Conservation (phyloP, 2,797 vertebrate genomes). For the Manis javanica region DNA sequence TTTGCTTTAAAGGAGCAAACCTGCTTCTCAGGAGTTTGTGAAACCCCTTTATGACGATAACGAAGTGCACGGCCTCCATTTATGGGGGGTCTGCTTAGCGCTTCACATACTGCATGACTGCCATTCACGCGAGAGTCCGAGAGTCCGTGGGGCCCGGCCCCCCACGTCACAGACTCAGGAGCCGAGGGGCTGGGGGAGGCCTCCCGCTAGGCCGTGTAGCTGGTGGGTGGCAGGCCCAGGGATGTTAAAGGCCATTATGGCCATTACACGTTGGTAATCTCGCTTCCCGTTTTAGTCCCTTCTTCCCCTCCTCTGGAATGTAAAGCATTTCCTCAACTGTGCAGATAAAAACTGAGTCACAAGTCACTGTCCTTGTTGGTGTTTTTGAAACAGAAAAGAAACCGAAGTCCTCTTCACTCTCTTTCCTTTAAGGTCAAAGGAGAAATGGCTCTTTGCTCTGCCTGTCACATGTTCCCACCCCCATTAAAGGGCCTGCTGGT, state of each 20-base stretch:
- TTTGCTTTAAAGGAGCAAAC: neutral
- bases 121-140: neutral
- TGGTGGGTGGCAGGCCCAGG: neutral
- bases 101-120: rapidly evolving
- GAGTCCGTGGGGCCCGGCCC: neutral
- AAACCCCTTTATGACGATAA: neutral
- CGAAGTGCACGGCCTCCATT: neutral
- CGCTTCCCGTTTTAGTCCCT: neutral
- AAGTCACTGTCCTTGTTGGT: neutral
- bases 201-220: neutral
- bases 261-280: neutral
- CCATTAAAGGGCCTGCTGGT: neutral
- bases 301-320: neutral
- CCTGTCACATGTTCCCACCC: neutral
- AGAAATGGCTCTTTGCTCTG: neutral
- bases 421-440: neutral
- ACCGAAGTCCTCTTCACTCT: neutral
- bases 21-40: neutral
- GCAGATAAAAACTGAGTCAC: neutral
- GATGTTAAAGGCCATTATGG: neutral
- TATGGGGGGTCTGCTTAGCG: neutral
- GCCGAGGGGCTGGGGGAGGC: neutral
- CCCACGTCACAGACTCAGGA: neutral
- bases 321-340: neutral
- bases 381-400: neutral